Evolutionary conservation across 2,888 invertebrate genomes (phyloP).

Genomic region (Galeruca laticollis): DNA sequence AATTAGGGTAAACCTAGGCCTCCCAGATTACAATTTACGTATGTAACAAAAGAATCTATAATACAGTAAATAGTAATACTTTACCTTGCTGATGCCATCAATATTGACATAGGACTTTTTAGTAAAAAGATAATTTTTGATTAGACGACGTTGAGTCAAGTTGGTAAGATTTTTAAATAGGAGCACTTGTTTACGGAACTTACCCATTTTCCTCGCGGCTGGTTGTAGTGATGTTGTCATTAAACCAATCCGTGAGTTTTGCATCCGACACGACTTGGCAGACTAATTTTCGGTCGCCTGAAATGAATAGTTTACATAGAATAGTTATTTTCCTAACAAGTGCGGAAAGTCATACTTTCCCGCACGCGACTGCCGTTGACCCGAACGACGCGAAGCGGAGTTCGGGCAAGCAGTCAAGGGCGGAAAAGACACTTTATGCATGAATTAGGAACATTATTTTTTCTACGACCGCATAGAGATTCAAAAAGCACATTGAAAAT

Average conservation of each 20-base stretch:
- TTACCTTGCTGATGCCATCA: slow-evolving; percentile 96
- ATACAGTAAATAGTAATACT: slow-evolving; percentile 63
- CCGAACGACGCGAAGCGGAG: no score
- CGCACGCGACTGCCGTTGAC: no score
- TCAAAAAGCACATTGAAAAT: no score
- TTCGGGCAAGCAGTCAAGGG: no score
- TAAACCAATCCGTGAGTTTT: slow-evolving; percentile 88
- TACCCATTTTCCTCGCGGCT: slow-evolving; percentile 75
- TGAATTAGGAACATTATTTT: no score
- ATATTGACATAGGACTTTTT: slow-evolving; percentile 86
- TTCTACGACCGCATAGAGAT: no score
- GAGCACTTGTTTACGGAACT: slow-evolving; percentile 26
- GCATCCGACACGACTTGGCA: slow-evolving; percentile 90
- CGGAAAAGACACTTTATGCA: no score
- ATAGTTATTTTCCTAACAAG: no score
- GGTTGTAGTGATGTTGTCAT: slow-evolving; percentile 77
- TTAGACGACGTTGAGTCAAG: slow-evolving; percentile 7
- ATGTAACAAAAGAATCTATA: not conserved
- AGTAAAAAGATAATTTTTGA: slow-evolving; percentile 56
- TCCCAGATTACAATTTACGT: no score
- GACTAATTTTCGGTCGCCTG: slow-evolving; percentile 88
- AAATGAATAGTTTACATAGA: slow-evolving; percentile 47
- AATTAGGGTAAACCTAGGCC: no score
- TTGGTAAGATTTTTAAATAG: not conserved
- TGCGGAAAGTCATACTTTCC: no score